Conservation (phyloP, 1,140 invertebrate genomes). For the Spodoptera frugiperda region DNA sequence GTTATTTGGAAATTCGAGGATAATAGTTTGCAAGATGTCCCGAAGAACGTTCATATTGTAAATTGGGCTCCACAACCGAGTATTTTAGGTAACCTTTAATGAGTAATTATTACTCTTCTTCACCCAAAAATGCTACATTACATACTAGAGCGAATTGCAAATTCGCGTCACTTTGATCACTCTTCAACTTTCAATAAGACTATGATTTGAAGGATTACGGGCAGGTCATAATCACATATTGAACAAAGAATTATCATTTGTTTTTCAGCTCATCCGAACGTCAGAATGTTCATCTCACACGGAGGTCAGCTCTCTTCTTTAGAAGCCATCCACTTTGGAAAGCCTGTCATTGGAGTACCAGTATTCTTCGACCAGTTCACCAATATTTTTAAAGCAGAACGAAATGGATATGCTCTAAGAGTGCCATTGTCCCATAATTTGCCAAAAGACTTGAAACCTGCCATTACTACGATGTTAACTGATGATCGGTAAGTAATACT, state of each 20-base stretch:
- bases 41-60: slow-evolving; percentile 54
- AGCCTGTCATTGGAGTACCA: slow-evolving; percentile 90
- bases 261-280: slow-evolving; percentile 88
- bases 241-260: slow-evolving; percentile 68
- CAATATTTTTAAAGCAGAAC: slow-evolving; percentile 82
- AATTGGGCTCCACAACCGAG: slow-evolving; percentile 55
- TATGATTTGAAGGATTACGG: too few relatives aligned
- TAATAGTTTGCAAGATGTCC: slow-evolving; percentile 29
- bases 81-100: slow-evolving; percentile 43
- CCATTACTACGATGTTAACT: slow-evolving; percentile 59
- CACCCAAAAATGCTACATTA: too few relatives aligned
- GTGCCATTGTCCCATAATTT: slow-evolving; percentile 65
- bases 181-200: too few relatives aligned
- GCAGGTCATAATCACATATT: too few relatives aligned
- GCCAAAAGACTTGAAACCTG: slow-evolving; percentile 53
- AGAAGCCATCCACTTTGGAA: slow-evolving; percentile 89
- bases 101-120: too few relatives aligned
- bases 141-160: too few relatives aligned
- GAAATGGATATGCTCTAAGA: slow-evolving; percentile 76
- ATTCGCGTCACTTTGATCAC: too few relatives aligned
- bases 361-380: slow-evolving; percentile 88
- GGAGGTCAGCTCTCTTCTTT: slow-evolving; percentile 89
- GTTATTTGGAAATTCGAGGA: slow-evolving; percentile 81
- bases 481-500: slow-evolving; percentile 55
- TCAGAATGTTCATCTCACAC: slow-evolving; percentile 89